A percentile compares a stretch with the other conserved stretches of the same genome.
phyloP scores from a whole-genome alignment of 1,140 invertebrate species.

The Danaus melanippus region DNA sequence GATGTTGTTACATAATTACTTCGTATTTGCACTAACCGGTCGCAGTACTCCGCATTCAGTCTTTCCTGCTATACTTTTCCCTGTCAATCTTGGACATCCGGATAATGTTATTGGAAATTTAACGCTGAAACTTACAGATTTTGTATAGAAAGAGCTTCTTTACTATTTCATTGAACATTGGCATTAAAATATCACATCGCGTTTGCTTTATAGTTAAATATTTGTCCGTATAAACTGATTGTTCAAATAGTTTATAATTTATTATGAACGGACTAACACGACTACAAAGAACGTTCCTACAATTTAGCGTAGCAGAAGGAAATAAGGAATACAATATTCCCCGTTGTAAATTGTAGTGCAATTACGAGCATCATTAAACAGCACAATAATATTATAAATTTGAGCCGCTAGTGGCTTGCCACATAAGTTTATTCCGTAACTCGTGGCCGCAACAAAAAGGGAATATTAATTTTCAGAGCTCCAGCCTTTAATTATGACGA shows the following conservation, averaged over 20 bases:
- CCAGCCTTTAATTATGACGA: conserved; percentile 49
- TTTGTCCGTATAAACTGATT: too few species aligned
- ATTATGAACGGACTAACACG: too few species aligned
- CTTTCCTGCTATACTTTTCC: conserved; percentile 2
- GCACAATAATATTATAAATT: conserved; percentile 20
- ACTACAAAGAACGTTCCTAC: too few species aligned
- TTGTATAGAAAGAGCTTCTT: too few species aligned
- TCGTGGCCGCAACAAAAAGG: conserved; percentile 30
- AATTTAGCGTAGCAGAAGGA: too few species aligned
- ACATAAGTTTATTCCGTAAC: conserved; percentile 24
- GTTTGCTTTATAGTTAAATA: too few species aligned
- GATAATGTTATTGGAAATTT: not conserved
- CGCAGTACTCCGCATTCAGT: conserved; percentile 23
- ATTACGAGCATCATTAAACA: conserved; percentile 17
- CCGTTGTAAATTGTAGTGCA: conserved; percentile 7
- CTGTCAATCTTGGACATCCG: not conserved
- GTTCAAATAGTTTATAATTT: too few species aligned
- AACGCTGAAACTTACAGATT: too few species aligned
- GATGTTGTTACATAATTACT: conserved; percentile 62
- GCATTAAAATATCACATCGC: too few species aligned
- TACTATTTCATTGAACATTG: too few species aligned
- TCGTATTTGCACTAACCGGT: conserved; percentile 43
- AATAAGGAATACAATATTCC: too few species aligned
- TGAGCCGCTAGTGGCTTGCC: conserved; percentile 7
- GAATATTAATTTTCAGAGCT: conserved; percentile 53